Percentiles rank a stretch among this genome's conserved stretches.
Conservation (phyloP, 2,888 invertebrate species). For the Rotaria magnacalcarata region DNA sequence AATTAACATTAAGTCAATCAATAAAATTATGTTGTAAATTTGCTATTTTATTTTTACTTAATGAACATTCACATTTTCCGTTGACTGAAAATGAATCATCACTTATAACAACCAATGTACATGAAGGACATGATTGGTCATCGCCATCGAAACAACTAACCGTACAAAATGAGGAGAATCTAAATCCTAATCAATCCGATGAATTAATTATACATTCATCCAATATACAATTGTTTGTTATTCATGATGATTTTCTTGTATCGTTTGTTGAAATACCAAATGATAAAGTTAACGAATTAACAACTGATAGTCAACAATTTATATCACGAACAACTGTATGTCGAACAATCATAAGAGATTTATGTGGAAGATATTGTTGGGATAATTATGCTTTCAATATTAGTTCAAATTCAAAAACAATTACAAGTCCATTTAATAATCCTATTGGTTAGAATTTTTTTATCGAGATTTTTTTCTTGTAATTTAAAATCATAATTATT, state of each 20-base stretch:
- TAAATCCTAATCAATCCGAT: background rate
- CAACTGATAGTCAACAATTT: background rate
- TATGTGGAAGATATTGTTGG: slow-evolving; percentile 91
- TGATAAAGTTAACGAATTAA: background rate
- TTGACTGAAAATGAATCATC: slow-evolving; percentile 19
- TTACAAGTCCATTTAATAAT: slow-evolving; percentile 31
- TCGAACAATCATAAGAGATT: slow-evolving; percentile 77
- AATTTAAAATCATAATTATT: background rate
- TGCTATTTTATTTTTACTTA: slow-evolving; percentile 31
- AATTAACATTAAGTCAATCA: slow-evolving; percentile 34
- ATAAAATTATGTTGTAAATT: slow-evolving; percentile 37
- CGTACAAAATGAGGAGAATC: background rate
- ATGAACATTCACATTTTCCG: slow-evolving; percentile 34
- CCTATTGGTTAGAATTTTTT: background rate
- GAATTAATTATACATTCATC: slow-evolving; percentile 14
- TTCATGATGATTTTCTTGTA: slow-evolving; percentile 73
- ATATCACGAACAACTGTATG: slow-evolving; percentile 72
- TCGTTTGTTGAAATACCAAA: slow-evolving; percentile 84
- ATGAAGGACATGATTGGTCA: slow-evolving; percentile 34
- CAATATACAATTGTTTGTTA: slow-evolving; percentile 71
- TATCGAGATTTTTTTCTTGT: too few relatives aligned
- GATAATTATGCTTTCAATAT: slow-evolving; percentile 81
- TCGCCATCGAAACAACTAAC: background rate
- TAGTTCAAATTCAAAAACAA: slow-evolving; percentile 44
- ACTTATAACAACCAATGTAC: background rate